Conservation (phyloP, 2,888 invertebrate genomes). For the Xestia c-nigrum region DNA sequence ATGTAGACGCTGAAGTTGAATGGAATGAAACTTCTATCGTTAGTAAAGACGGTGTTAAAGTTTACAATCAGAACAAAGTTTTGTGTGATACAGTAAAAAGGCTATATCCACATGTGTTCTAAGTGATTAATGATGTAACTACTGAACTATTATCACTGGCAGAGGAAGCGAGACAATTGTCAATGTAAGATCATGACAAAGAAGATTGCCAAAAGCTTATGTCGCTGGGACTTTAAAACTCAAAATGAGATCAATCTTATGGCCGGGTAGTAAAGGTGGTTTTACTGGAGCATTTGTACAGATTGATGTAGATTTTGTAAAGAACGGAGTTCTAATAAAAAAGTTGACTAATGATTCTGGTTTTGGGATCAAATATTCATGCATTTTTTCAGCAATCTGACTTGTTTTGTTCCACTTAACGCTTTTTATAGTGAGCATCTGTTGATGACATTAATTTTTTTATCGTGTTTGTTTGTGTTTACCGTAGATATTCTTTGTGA, state of each 20-base stretch:
- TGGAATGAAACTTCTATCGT: slow-evolving; percentile 72
- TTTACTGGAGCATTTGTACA: slow-evolving; percentile 40
- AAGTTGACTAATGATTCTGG: slow-evolving; percentile 90
- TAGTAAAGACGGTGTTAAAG: slow-evolving; percentile 80
- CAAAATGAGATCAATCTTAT: slow-evolving; percentile 50
- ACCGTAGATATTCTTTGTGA: slow-evolving; percentile 60
- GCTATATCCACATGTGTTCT: slow-evolving; percentile 84
- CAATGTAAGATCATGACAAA: slow-evolving; percentile 80
- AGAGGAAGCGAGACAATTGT: slow-evolving; percentile 84
- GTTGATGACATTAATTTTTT: slow-evolving; percentile 83
- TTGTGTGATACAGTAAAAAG: slow-evolving; percentile 84
- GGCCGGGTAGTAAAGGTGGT: slow-evolving; percentile 65
- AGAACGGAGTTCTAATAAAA: slow-evolving; percentile 75
- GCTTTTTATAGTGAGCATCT: slow-evolving; percentile 87
- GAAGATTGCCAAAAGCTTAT: slow-evolving; percentile 65
- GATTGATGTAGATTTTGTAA: slow-evolving; percentile 18
- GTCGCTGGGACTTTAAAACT: slow-evolving; percentile 2
- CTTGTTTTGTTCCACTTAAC: slow-evolving; percentile 89
- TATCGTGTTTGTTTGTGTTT: slow-evolving; percentile 75
- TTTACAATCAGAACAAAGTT: slow-evolving; percentile 85
- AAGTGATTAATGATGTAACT: slow-evolving; percentile 88
- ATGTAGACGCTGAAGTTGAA: slow-evolving; percentile 66
- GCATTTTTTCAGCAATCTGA: slow-evolving; percentile 79
- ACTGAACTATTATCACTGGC: slow-evolving; percentile 84
- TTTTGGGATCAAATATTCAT: slow-evolving; percentile 89